These are phyloP conservation scores for Seriola quinqueradiata DNA, from an alignment of 2,113 vertebrate genomes.

Conservation along the genomic window DNA sequence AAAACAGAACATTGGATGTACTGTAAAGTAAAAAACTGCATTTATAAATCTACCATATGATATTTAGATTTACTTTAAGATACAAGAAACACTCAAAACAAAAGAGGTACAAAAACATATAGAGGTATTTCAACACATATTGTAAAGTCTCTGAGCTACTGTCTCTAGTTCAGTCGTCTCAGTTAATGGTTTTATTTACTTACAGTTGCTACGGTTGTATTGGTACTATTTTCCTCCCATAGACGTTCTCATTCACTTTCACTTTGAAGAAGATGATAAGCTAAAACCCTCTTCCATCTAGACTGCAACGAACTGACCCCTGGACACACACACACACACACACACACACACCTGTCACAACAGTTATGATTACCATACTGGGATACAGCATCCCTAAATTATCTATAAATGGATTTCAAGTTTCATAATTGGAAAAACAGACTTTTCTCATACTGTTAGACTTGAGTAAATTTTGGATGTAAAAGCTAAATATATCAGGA, in stretches of 20 bases:
- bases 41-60: background rate
- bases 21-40: background rate
- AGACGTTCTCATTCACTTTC: conserved; percentile 33
- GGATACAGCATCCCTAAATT: background rate
- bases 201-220: conserved; percentile 24
- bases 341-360: conserved; percentile 38
- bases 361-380: conserved; percentile 4
- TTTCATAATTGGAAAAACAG: background rate
- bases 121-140: background rate
- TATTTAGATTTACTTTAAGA: background rate
- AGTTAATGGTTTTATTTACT: conserved; percentile 17
- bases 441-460: background rate
- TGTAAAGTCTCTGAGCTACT: background rate
- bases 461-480: background rate
- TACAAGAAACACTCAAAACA: background rate
- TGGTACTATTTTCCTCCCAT: conserved; percentile 3
- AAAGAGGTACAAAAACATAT: background rate
- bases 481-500: background rate
- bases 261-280: conserved; percentile 13
- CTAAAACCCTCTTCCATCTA: conserved; percentile 26
- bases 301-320: conserved; percentile 36
- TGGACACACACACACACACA: conserved; percentile 17
- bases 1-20: background rate
- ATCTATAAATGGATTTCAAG: background rate
- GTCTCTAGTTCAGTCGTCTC: background rate